Base-by-base conservation (phyloP, 2,888 invertebrate genomes). In the Aproaerema taeniolella region DNA sequence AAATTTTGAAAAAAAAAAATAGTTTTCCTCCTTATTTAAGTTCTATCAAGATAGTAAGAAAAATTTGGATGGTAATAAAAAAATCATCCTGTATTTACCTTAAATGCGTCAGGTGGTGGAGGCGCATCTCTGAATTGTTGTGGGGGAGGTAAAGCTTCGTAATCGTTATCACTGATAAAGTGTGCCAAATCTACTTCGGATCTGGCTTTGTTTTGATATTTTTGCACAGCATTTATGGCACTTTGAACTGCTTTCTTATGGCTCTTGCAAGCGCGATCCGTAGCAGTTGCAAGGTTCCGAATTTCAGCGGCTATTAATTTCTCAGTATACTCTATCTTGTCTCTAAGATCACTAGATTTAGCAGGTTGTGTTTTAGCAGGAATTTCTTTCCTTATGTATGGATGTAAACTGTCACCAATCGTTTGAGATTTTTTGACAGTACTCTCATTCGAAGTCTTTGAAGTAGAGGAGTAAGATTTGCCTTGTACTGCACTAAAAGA, bases 61-160 rank as follows among this genome's bases (percentile, higher is more conserved):
- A n/a, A n/a, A n/a, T n/a, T n/a, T n/a, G n/a, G n/a, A n/a, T n/a
- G n/a, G n/a, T n/a, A n/a, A n/a, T n/a, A n/a, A n/a, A n/a, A n/a
- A n/a, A n/a, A n/a, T n/a, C n/a, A n/a, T n/a, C n/a, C n/a, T n/a
- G n/a, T 20, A 26, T 26, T 55, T 72, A 85, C 87, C 77, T 79
- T 87, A 57, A 93, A 93, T 55, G 91, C 89, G 53, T 93, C 93
- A 0, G 93, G 93, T 6, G 94, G 94, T 28, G 93, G 91, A 12
- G 93, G 92, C 34, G 91, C 91, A 73, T 95, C 95, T 67, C 93
- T 90, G 61, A 95, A 95, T 75, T 95, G 94, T 61, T 94, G 93
- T 1, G 95, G 95, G 0, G 95, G 95, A 16, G 94, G 94, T 44
- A 93, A 88, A 60, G 93, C 91, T 53, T 93, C 93, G 58, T 92